A percentile compares a stretch with the other conserved stretches of the same genome.
Conservation (phyloP, 2,113 vertebrate genomes). For the Ramphastos sulfuratus region DNA sequence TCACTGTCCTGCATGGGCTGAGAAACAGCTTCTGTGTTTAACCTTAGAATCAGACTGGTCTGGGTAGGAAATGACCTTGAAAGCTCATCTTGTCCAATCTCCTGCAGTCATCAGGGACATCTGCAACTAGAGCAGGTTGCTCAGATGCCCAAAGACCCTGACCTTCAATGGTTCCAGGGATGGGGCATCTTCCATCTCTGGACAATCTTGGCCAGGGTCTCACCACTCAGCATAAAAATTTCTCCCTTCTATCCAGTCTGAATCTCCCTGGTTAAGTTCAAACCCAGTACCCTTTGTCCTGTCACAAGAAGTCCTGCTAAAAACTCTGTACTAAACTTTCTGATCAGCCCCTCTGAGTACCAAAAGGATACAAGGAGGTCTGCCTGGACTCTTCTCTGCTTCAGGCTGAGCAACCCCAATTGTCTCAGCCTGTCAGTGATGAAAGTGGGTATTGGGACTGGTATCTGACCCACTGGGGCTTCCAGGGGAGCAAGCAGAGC, state of each 20-base stretch:
- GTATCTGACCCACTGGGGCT: conserved; percentile 8
- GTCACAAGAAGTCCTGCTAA: too few relatives aligned
- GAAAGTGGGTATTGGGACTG: conserved; percentile 27
- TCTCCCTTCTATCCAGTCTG: too few relatives aligned
- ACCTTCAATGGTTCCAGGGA: background rate
- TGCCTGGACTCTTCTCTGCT: background rate
- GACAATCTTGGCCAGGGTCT: too few relatives aligned
- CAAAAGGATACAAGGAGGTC: background rate
- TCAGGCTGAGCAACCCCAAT: background rate
- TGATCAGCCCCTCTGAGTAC: background rate
- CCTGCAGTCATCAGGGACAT: background rate
- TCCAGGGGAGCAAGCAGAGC: conserved; percentile 37
- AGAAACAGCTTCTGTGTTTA: background rate
- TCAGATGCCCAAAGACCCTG: background rate
- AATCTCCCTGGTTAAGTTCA: too few relatives aligned
- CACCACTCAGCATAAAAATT: too few relatives aligned
- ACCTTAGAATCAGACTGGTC: background rate
- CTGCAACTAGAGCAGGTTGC: background rate
- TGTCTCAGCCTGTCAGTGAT: background rate
- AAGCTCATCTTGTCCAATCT: background rate
- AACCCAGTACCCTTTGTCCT: too few relatives aligned
- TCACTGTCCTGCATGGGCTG: background rate
- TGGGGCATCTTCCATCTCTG: too few relatives aligned
- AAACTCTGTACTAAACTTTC: background rate
- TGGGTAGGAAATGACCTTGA: background rate